Base-by-base conservation (phyloP, 1,140 invertebrate genomes). In the Temnothorax curvispinosus region DNA sequence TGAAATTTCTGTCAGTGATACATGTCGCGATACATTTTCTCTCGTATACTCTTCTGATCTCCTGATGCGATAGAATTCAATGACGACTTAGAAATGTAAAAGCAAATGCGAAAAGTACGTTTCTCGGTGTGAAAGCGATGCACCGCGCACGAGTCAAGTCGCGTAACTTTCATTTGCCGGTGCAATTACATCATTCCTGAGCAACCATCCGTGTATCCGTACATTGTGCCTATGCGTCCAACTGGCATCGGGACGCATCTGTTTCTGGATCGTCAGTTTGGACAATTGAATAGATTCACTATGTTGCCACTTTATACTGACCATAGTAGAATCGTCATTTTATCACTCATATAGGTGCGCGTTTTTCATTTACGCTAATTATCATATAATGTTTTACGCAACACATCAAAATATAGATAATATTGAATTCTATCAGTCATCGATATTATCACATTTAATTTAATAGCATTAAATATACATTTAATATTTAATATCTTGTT, bases 171-270 rank as follows among this genome's bases (percentile, higher is more conserved):
- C 77, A 84, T 86, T 90, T 80, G 84, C 64, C 85, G 62, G 67
- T 72, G 69, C 81, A 92, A 93, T 93, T 92, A 91, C 86, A 71
- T 62, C 76, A 91, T 90, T 93, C 85, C 89, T 87, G 87, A 80
- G 71, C 92, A 93, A 90, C 92, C 88, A 87, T 92, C 92, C 92
- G 86, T 93, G 86, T 62, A 93, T 93, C 92, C 93, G 93, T 85
- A 85, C 90, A 93, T 93, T 92, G 93, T 93, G 88, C 76, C 78
- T 81, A 88, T 27, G 27, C 27, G 27, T 88, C 80, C 62, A 81
- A 41, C 74, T 74, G 58, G 69, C 77, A 88, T 87, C 87, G 76
- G 18, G 76, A 65, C 27, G 82, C 71, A 87, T 89, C 87, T 89
- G 88, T 90, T 90, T 89, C 87, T 90, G 84, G 84, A 89, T 89